These are phyloP conservation scores for Nematolebias whitei DNA, from an alignment of 2,113 vertebrate genomes.

Conservation along the genomic window DNA sequence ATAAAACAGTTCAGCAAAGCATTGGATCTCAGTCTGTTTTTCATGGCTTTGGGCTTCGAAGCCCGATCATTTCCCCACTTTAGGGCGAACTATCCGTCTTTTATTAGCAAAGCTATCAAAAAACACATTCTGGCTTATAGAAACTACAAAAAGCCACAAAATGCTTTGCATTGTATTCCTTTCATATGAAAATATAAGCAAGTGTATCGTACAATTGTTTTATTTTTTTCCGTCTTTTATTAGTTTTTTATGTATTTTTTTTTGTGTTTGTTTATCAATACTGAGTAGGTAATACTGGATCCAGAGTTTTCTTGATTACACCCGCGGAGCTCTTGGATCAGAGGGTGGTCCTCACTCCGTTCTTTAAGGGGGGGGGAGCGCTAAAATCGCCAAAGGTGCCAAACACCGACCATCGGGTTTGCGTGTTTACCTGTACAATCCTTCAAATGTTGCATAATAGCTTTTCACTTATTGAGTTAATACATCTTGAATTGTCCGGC, in stretches of 20 bases:
- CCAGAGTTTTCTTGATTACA: slow-evolving; percentile 87
- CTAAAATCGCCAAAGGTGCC: slow-evolving; percentile 65
- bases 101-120: slow-evolving; percentile 99
- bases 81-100: slow-evolving; percentile 84
- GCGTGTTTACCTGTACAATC: slow-evolving; percentile 94
- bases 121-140: slow-evolving; percentile 99
- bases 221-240: slow-evolving; percentile 76
- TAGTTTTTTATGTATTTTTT: slow-evolving; percentile 75
- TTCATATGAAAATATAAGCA: slow-evolving; percentile 99
- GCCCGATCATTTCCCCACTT: slow-evolving; percentile 81
- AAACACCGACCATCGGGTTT: slow-evolving; percentile 83
- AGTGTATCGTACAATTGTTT: slow-evolving; percentile 97
- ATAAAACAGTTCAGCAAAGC: slow-evolving; percentile 99
- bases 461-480: slow-evolving; percentile 93
- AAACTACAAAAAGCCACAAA: slow-evolving; percentile 99
- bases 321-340: slow-evolving; percentile 87
- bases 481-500: slow-evolving; percentile 88
- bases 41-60: slow-evolving; percentile 93
- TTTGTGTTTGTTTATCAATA: slow-evolving; percentile 87
- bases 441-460: slow-evolving; percentile 97
- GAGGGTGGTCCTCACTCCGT: slow-evolving; percentile 87
- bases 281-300: slow-evolving; percentile 97
- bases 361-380: slow-evolving; percentile 70
- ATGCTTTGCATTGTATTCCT: slow-evolving; percentile 99
- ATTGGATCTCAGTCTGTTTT: slow-evolving; percentile 86